Conservation (phyloP, 2,113 vertebrate genomes). For the Dicerorhinus sumatrensis region DNA sequence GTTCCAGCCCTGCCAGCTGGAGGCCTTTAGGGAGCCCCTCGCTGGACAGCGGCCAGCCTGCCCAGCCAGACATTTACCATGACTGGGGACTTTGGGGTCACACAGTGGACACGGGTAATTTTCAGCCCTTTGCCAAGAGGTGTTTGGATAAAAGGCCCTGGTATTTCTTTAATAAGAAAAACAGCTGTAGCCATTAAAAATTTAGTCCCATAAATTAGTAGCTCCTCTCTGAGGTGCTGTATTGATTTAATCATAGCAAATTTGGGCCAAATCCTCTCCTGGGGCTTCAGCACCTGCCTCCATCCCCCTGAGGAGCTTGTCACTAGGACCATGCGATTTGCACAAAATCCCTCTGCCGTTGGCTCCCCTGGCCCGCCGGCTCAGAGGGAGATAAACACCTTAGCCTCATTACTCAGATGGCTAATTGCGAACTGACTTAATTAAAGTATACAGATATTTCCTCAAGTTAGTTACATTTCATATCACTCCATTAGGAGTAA, state of each 20-base stretch:
- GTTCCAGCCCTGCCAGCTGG: no score
- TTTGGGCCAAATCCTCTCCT: constrained; percentile 64
- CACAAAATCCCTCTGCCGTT: constrained; percentile 43
- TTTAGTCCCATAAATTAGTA: constrained; percentile 64
- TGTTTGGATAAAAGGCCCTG: constrained; percentile 53
- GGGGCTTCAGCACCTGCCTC: constrained; percentile 60
- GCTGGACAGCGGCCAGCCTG: not conserved
- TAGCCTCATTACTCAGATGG: constrained; percentile 88
- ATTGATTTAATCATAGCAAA: constrained; percentile 69
- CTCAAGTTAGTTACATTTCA: constrained; percentile 89
- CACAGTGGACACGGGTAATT: not conserved
- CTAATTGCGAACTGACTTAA: constrained; percentile 90
- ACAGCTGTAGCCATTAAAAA: constrained; percentile 72
- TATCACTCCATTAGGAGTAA: constrained; percentile 89
- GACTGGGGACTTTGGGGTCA: not conserved
- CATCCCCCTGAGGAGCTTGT: not conserved
- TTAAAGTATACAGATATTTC: constrained; percentile 88
- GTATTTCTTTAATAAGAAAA: constrained; percentile 70
- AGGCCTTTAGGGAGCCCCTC: not conserved
- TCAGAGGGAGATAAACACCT: constrained; percentile 81
- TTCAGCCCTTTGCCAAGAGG: not conserved
- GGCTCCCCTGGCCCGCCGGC: constrained; percentile 22
- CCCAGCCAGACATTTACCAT: not conserved
- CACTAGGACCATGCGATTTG: not conserved
- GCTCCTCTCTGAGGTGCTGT: constrained; percentile 51